These are phyloP conservation scores for Steromphala cineraria DNA, from an alignment of 2,888 invertebrate species.

Conservation along the genomic window DNA sequence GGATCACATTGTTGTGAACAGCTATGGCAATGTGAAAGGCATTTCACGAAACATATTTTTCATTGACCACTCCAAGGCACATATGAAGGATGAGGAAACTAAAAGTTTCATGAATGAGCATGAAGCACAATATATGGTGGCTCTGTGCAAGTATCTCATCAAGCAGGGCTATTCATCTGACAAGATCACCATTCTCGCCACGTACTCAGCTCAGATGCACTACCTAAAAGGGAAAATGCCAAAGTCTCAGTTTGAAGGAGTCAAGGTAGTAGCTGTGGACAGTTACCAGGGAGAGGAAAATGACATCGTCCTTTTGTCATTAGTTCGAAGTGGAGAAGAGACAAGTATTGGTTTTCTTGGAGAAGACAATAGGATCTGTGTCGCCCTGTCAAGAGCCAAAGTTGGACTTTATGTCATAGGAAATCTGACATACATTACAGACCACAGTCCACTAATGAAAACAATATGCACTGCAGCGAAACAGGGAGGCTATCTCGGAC, in stretches of 20 bases:
- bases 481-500: slow-evolving; percentile 29
- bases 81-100: slow-evolving; percentile 53
- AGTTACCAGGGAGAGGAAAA: slow-evolving; percentile 75
- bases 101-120: slow-evolving; percentile 63
- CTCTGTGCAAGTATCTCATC: slow-evolving; percentile 63
- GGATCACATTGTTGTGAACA: slow-evolving; percentile 60
- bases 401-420: slow-evolving; percentile 72
- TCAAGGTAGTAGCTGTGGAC: slow-evolving; percentile 66
- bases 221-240: slow-evolving; percentile 53
- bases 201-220: slow-evolving; percentile 70
- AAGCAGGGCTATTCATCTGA: slow-evolving; percentile 64
- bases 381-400: slow-evolving; percentile 72
- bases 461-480: slow-evolving; percentile 41
- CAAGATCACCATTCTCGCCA: slow-evolving; percentile 70
- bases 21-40: slow-evolving; percentile 57
- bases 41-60: slow-evolving; percentile 64
- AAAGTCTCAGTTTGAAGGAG: slow-evolving; percentile 47
- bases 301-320: slow-evolving; percentile 73
- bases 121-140: slow-evolving; percentile 66
- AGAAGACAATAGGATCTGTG: slow-evolving; percentile 70
- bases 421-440: slow-evolving; percentile 55
- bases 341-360: slow-evolving; percentile 68
- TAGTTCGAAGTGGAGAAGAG: slow-evolving; percentile 69
- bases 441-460: slow-evolving; percentile 45
- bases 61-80: slow-evolving; percentile 62